Evolutionary conservation across 2,888 invertebrate species (phyloP).

Genomic region (Hylaea fasciaria): DNA sequence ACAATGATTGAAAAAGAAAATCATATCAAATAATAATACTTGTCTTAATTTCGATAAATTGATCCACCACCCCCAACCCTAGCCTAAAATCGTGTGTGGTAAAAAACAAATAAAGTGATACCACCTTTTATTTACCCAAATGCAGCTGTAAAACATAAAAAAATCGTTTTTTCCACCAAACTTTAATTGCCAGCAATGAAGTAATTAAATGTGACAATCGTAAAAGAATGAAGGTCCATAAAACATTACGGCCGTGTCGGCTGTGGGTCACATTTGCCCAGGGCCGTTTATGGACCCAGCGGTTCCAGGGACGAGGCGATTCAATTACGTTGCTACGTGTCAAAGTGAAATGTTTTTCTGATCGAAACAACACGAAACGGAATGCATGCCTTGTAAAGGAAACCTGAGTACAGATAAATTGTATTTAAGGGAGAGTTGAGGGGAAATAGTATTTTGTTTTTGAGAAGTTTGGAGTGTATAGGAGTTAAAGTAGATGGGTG

Average conservation of each 20-base stretch:
- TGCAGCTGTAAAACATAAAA: conserved; percentile 78
- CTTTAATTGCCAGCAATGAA: conserved; percentile 83
- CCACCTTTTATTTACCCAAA: conserved; percentile 81
- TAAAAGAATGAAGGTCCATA: conserved; percentile 77
- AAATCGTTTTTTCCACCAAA: conserved; percentile 78
- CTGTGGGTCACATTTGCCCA: conserved; percentile 57
- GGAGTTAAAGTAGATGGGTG: too few species aligned
- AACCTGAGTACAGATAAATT: conserved; percentile 5
- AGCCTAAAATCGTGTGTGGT: conserved; percentile 78
- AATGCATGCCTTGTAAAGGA: neutral
- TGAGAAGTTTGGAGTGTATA: neutral
- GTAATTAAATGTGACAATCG: conserved; percentile 84
- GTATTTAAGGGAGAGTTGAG: neutral
- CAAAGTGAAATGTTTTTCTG: conserved; percentile 18
- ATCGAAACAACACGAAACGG: conserved; percentile 7
- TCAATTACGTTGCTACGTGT: conserved; percentile 18
- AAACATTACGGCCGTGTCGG: conserved; percentile 76
- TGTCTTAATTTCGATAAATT: neutral
- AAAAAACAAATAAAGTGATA: conserved; percentile 76
- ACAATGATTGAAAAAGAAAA: too few species aligned
- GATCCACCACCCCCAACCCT: conserved; percentile 59
- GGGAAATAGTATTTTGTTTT: too few species aligned
- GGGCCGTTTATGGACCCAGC: conserved; percentile 23
- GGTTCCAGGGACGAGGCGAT: conserved; percentile 5
- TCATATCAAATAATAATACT: too few species aligned